Evolutionary conservation across 2,113 vertebrate species (phyloP), one percentile per base, ranked within the genome.

Genomic region (Ia io): DNA sequence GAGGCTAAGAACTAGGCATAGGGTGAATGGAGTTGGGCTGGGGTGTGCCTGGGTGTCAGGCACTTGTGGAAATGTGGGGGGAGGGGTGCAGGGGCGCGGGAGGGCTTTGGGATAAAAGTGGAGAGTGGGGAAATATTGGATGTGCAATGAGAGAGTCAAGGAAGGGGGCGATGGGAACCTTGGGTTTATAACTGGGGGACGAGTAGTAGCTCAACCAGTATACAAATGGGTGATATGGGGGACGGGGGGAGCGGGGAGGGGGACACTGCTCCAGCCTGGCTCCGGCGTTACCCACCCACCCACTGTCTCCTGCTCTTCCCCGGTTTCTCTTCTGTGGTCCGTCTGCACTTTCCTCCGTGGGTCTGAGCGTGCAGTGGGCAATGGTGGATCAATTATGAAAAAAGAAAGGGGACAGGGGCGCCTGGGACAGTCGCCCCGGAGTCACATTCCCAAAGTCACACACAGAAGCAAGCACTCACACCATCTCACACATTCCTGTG

Each of bases 361-460:
- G 25, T 76, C 23, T 93, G 44, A 51, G 42, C 18, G 6, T 47
- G 56, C 59, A 61, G 67, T 8, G 18, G 44, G 22, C 76, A 82
- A 30, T 44, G 9, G 28, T n/a, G 1, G 28, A 37, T 47, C 49
- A 71, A 9, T 84, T 47, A 59, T 5, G 63, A 3, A 65, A 90
- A 79, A 61, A 51, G 28, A 44, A 44, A 51, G 32, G 28, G 25
- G n/a, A 6, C 65, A 17, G 49, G 37, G 37, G 44, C 28, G 17
- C 40, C 76, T 32, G 71, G 25, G 44, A 28, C 42, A 28, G 70
- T 23, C 44, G 14, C 56, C 44, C 2, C 6, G 2, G 49, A 59
- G 51, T 56, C 82, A 65, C 83, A 73, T 30, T 84, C 88, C 70
- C 96, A 91, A 77, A 95, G 83, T 37, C 84, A 73, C 86, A 16